Percentiles rank a stretch among this genome's conserved stretches.
Conservation (phyloP, 1,140 invertebrate species). For the Sitophilus oryzae region DNA sequence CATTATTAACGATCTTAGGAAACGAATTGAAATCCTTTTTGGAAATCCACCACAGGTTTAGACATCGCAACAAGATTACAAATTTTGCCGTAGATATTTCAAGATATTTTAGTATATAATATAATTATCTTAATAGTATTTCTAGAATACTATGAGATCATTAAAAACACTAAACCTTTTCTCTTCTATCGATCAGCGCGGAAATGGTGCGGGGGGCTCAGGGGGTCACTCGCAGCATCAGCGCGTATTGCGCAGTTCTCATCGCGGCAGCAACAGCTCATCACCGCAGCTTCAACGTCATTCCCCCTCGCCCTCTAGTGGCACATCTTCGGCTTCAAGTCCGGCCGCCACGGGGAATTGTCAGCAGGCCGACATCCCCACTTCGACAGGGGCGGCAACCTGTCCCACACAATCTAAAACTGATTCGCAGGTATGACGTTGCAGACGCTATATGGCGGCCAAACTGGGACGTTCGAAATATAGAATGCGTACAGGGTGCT, state of each 20-base stretch:
- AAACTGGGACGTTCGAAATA: neutral
- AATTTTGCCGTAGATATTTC: no score
- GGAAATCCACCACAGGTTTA: no score
- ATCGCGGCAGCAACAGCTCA: constrained; percentile 54
- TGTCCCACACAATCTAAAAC: constrained; percentile 33
- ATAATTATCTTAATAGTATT: no score
- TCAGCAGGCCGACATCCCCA: constrained; percentile 14
- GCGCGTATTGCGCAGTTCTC: constrained; percentile 56
- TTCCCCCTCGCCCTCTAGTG: constrained; percentile 48
- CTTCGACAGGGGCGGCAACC: neutral
- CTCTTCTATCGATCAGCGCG: constrained; percentile 2
- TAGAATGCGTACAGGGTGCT: neutral
- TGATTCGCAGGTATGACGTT: constrained; percentile 17
- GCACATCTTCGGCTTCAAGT: constrained; percentile 33
- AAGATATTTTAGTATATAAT: no score
- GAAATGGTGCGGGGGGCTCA: neutral
- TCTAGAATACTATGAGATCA: no score
- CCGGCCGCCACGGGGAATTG: constrained; percentile 29
- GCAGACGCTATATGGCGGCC: neutral
- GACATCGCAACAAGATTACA: no score
- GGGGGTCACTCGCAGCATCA: constrained; percentile 41
- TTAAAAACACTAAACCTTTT: no score
- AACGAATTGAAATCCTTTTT: no score
- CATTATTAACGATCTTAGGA: no score
- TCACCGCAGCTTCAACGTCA: constrained; percentile 44